Conservation (phyloP, 1,140 invertebrate species). For the Luehdorfia chinensis region DNA sequence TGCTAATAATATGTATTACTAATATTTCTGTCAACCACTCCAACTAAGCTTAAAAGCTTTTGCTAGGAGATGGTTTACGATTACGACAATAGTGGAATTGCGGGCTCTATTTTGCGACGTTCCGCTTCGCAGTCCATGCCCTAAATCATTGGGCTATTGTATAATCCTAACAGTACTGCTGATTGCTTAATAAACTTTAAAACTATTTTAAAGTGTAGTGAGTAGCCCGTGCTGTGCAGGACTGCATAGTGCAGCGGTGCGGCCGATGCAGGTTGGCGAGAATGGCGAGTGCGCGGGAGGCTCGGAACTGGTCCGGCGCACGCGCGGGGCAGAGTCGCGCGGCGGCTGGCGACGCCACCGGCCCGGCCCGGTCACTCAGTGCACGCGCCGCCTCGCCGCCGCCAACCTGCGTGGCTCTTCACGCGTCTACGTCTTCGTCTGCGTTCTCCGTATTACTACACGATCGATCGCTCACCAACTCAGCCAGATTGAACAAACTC, state of each 20-base stretch:
- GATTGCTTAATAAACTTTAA: too few relatives aligned
- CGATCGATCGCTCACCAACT: slow-evolving; percentile 23
- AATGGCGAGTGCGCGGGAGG: slow-evolving; percentile 30
- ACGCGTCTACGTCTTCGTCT: slow-evolving; percentile 21
- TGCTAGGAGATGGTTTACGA: too few relatives aligned
- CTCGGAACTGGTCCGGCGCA: slow-evolving; percentile 62
- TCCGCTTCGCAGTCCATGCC: too few relatives aligned
- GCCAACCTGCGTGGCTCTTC: slow-evolving; percentile 49
- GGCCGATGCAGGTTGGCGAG: slow-evolving; percentile 26
- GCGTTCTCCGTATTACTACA: slow-evolving; percentile 23
- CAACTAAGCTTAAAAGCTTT: too few relatives aligned
- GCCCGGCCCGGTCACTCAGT: slow-evolving; percentile 57
- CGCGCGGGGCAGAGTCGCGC: slow-evolving; percentile 65
- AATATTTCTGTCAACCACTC: too few relatives aligned
- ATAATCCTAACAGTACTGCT: too few relatives aligned
- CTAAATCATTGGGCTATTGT: too few relatives aligned
- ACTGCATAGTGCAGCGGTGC: slow-evolving; percentile 13
- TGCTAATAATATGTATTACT: too few relatives aligned
- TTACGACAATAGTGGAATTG: too few relatives aligned
- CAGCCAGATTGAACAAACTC: slow-evolving; percentile 8
- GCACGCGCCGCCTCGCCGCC: slow-evolving; percentile 60
- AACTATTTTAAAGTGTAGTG: too few relatives aligned
- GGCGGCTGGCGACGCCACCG: slow-evolving; percentile 45
- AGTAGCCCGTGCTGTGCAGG: too few relatives aligned
- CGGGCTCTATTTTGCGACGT: too few relatives aligned